Percentiles rank a stretch among this genome's conserved stretches.
Conservation (phyloP, 2,888 invertebrate genomes). For the Lochmaea capreae region DNA sequence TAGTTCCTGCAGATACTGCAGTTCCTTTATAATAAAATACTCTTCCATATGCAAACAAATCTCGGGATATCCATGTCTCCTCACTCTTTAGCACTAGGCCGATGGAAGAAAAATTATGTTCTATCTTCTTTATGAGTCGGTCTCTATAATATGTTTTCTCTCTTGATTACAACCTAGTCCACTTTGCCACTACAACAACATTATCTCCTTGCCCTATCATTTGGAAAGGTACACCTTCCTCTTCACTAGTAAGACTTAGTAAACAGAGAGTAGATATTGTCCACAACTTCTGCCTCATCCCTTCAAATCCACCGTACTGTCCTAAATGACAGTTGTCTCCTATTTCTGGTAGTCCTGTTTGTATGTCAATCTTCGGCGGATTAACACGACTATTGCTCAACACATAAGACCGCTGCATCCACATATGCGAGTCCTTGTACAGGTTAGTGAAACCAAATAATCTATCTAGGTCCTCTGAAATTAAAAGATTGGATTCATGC, state of each 20-base stretch:
- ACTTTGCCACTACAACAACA: too few relatives aligned
- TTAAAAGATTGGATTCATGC: too few relatives aligned
- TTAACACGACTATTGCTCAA: conserved; percentile 11
- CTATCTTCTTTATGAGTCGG: too few relatives aligned
- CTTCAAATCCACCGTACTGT: conserved; percentile 24
- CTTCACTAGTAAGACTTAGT: neutral
- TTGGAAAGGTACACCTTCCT: neutral
- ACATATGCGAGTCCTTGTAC: conserved; percentile 14
- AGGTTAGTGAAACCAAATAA: neutral
- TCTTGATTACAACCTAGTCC: too few relatives aligned
- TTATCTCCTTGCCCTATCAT: conserved; percentile 21
- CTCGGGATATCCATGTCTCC: conserved; percentile 18
- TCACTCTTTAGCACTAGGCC: too few relatives aligned
- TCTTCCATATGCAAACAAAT: conserved; percentile 4
- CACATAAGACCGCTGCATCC: conserved; percentile 17
- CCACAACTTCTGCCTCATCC: conserved; percentile 25
- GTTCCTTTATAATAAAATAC: neutral
- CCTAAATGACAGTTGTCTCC: conserved; percentile 8
- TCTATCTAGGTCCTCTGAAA: neutral
- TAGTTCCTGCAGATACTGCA: conserved; percentile 1
- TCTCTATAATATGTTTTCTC: too few relatives aligned
- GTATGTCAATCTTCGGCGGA: neutral
- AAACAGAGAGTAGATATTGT: conserved; percentile 1
- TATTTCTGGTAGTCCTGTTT: conserved; percentile 2
- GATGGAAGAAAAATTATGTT: too few relatives aligned